Percentiles rank a stretch among this genome's conserved stretches.
Evolutionary conservation across 2,113 vertebrate species (phyloP).

Genomic region (Myanophis thanlyinensis): DNA sequence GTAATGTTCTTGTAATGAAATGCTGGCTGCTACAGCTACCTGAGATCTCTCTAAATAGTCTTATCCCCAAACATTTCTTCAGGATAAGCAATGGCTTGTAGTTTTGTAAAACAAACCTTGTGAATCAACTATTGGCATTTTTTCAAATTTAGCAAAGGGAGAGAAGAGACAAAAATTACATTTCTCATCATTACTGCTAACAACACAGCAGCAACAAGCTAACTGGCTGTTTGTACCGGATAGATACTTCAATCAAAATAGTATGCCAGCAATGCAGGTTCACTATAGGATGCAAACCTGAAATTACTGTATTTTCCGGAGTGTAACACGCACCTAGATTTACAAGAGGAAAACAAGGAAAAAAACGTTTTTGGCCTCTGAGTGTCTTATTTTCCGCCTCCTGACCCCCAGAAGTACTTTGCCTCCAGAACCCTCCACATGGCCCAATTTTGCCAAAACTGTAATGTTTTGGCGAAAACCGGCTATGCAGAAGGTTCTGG

Average conservation of each 20-base stretch:
- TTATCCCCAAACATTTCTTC: conserved; percentile 50
- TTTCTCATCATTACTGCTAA: conserved; percentile 51
- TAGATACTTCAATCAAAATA: conserved; percentile 41
- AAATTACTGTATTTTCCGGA: too few species aligned
- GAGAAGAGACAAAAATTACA: conserved; percentile 17
- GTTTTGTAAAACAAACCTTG: conserved; percentile 41
- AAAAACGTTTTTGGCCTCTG: too few species aligned
- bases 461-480: too few species aligned
- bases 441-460: too few species aligned
- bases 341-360: too few species aligned
- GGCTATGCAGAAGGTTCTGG: too few species aligned
- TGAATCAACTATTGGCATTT: conserved; percentile 49
- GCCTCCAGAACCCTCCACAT: too few species aligned
- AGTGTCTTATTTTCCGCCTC: too few species aligned
- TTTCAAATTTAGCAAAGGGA: neutral
- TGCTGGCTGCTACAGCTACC: neutral
- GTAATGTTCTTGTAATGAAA: neutral
- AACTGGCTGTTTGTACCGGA: conserved; percentile 20
- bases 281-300: conserved; percentile 50
- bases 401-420: too few species aligned
- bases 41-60: conserved; percentile 45
- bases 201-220: conserved; percentile 15
- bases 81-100: conserved; percentile 44
- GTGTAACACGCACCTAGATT: too few species aligned
- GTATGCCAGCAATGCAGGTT: conserved; percentile 25